A percentile compares a stretch with the other conserved stretches of the same genome.
These are phyloP conservation scores for Phalacrocorax brasilianus DNA, from an alignment of 2,113 vertebrate species.

Conservation along the genomic window DNA sequence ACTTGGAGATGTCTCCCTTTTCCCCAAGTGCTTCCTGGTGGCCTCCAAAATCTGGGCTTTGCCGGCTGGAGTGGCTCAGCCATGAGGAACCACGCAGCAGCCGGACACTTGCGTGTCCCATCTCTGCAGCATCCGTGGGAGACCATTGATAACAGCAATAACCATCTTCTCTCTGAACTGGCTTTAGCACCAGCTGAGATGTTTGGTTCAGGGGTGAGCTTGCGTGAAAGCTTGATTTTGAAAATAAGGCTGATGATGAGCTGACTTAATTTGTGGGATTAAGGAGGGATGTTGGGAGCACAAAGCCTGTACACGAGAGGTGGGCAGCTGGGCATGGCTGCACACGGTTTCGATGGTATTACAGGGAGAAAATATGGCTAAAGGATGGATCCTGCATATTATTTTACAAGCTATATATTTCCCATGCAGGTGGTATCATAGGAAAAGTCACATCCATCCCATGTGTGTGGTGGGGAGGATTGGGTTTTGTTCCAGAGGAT, in stretches of 20 bases:
- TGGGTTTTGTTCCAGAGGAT: not conserved
- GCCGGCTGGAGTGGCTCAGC: not conserved
- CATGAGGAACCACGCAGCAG: not conserved
- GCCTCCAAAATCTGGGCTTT: not conserved
- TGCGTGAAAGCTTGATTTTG: not conserved
- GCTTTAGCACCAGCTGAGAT: not conserved
- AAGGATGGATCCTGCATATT: not conserved
- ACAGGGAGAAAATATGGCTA: not conserved
- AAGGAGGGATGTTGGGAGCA: not conserved
- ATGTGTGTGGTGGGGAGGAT: not conserved
- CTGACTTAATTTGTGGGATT: not conserved
- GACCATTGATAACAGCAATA: not conserved
- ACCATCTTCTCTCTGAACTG: not conserved
- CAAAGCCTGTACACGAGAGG: not conserved
- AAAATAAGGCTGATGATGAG: not conserved
- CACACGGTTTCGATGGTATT: fast-evolving
- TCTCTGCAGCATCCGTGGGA: not conserved
- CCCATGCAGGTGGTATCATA: not conserved
- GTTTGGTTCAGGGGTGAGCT: not conserved
- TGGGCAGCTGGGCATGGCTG: not conserved
- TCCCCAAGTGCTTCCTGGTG: not conserved
- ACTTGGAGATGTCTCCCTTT: not conserved
- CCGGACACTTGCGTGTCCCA: fast-evolving
- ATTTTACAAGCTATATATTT: not conserved
- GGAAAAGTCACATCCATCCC: not conserved